Evolutionary conservation across 2,888 invertebrate genomes (phyloP), one percentile per base, ranked within the genome.

Genomic region (Zaprionus obscuricornis): DNA sequence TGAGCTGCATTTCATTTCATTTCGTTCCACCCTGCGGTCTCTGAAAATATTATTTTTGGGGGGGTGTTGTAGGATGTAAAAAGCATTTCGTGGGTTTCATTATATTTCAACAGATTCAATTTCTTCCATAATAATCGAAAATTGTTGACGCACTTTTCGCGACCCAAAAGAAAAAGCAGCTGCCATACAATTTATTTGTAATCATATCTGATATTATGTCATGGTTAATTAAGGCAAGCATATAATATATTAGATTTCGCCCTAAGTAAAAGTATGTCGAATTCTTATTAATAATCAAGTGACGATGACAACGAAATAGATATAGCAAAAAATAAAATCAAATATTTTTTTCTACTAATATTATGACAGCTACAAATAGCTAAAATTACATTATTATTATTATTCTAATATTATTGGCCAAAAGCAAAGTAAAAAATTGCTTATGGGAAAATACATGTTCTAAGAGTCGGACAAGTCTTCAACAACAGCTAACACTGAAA

Each of bases 21-120:
- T 55, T 39, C 46, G 36, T 71, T 52, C 76, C 58, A 66, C 83
- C 81, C 77, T 66, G 74, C 50, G 63, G 72, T 74, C 50, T 58
- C 55, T 59, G 57, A 62, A 37, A 42, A 8, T 33, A 33, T 24
- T 67, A 54, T 46, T 51, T 46, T 66, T 49, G 47, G 54, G 31
- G 37, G 27, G 31, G 8, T 18, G 11, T 34, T 17, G 51, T 49
- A 39, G 67, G 49, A 42, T 56, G 67, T 42, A 29, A 16, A 24
- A 29, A 20, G 46, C 78, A 74, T 74, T 76, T 74, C 67, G 56
- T 51, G 45, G 78, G 66, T 67, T 77, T 62, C 63, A 33, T 47
- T 59, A 72, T 64, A n/a, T 62, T 67, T 56, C 18, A 40, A 6
- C 59, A 52, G 57, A 40, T 17, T 24, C 7, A 2, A 10, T 13